Evolutionary conservation across 30 jellyfish, hydroid and myxozoan genomes (phyloP).

Genomic region (Aurelia aurita complex sp. Pacific): DNA sequence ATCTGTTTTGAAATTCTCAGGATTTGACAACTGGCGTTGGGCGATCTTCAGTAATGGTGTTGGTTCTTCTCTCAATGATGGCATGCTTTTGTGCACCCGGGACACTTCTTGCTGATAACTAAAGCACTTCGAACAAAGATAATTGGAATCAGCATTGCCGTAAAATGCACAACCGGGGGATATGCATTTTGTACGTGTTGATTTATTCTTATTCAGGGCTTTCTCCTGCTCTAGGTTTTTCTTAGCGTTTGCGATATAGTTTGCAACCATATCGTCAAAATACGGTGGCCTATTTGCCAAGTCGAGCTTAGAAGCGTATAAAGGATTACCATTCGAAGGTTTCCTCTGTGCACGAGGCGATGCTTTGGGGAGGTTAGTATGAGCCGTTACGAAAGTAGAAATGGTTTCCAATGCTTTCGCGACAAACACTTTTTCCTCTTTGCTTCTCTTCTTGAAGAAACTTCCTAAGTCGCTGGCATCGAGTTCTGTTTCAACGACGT

Average conservation of each 20-base stretch:
- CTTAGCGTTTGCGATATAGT: slow-evolving; percentile 59
- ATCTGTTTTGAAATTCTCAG: slow-evolving; percentile 7
- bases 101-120: slow-evolving; percentile 34
- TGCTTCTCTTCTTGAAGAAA: slow-evolving; percentile 13
- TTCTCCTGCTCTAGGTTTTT: slow-evolving; percentile 1
- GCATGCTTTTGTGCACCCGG: slow-evolving; percentile 43
- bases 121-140: slow-evolving; percentile 84
- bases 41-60: slow-evolving; percentile 32
- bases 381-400: slow-evolving; percentile 31
- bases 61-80: slow-evolving; percentile 38
- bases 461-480: slow-evolving; percentile 45
- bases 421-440: slow-evolving; percentile 47
- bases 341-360: slow-evolving; percentile 22
- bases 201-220: not conserved
- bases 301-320: slow-evolving; percentile 71
- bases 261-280: slow-evolving; percentile 80
- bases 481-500: slow-evolving; percentile 18
- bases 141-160: slow-evolving; percentile 67
- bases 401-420: slow-evolving; percentile 56
- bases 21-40: slow-evolving; percentile 47
- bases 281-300: slow-evolving; percentile 67
- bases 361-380: slow-evolving; percentile 14
- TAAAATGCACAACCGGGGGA: slow-evolving; percentile 63
- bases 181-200: slow-evolving; percentile 42
- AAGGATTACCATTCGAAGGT: not conserved